phyloP scores from a whole-genome alignment of 2,888 invertebrate genomes.

The Spodoptera littoralis region DNA sequence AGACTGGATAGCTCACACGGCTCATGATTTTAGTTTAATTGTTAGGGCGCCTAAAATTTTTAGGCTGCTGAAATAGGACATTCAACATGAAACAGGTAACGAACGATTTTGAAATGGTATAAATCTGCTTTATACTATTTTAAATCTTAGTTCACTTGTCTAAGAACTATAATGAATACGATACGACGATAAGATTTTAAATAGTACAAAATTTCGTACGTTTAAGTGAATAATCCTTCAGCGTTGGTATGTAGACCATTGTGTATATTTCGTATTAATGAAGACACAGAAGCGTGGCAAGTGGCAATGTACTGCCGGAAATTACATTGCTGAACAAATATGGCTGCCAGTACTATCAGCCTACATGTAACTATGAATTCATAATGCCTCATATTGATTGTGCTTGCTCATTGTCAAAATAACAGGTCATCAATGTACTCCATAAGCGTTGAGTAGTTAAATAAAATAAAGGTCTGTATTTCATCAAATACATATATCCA shows the following conservation, averaged over 20 bases:
- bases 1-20: too few species aligned
- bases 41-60: too few species aligned
- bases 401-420: neutral
- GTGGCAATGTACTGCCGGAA: constrained; percentile 30
- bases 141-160: too few species aligned
- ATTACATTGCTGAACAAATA: constrained; percentile 35
- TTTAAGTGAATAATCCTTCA: constrained; percentile 8
- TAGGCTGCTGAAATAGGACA: too few species aligned
- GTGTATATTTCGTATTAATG: constrained; percentile 5
- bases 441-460: neutral
- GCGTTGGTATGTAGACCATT: constrained; percentile 1
- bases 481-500: too few species aligned
- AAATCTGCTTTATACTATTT: too few species aligned
- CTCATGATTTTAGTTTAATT: too few species aligned
- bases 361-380: constrained; percentile 13
- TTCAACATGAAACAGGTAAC: too few species aligned
- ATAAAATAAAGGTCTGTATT: too few species aligned
- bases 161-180: too few species aligned
- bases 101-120: too few species aligned
- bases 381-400: constrained; percentile 13
- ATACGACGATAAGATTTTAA: neutral
- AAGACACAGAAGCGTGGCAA: constrained; percentile 1
- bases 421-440: neutral
- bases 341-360: constrained; percentile 3
- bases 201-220: constrained; percentile 8